Conservation (phyloP, 2,797 vertebrate genomes). For the Gallinago stenura region DNA sequence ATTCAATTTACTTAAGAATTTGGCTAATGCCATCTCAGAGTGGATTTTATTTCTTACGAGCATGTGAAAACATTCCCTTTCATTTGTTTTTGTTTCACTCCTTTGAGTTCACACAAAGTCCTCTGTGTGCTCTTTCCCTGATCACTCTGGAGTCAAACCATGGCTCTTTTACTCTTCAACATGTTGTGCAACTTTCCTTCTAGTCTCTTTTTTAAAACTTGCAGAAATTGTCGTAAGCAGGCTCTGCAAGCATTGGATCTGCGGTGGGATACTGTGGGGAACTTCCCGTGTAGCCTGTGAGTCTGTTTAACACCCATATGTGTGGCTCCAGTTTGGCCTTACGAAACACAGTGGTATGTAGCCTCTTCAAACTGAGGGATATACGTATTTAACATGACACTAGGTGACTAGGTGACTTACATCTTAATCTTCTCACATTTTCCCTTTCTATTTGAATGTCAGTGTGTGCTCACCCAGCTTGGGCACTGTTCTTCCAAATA, state of each 20-base stretch:
- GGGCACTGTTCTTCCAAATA: background rate
- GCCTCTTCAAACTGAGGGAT: background rate
- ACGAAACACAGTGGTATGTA: background rate
- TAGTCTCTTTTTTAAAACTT: background rate
- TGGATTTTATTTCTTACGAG: background rate
- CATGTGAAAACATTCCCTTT: background rate
- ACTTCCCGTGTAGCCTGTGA: rapidly evolving
- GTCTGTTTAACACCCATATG: rapidly evolving
- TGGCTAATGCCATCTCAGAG: background rate
- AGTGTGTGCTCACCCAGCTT: background rate
- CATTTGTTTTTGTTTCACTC: background rate
- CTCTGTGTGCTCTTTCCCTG: background rate
- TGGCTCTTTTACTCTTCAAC: background rate
- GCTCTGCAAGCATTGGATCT: background rate
- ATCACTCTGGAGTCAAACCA: background rate
- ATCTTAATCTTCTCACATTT: background rate
- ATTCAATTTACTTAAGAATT: background rate
- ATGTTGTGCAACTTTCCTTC: background rate
- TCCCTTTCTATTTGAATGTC: background rate
- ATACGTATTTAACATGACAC: background rate
- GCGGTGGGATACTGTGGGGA: background rate
- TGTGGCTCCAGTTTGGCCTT: background rate
- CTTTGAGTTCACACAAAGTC: background rate
- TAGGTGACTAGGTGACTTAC: background rate
- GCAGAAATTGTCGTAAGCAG: background rate